Percentiles rank a stretch among this genome's conserved stretches.
phyloP scores from a whole-genome alignment of 2,888 invertebrate species.

The Thumatha senex region DNA sequence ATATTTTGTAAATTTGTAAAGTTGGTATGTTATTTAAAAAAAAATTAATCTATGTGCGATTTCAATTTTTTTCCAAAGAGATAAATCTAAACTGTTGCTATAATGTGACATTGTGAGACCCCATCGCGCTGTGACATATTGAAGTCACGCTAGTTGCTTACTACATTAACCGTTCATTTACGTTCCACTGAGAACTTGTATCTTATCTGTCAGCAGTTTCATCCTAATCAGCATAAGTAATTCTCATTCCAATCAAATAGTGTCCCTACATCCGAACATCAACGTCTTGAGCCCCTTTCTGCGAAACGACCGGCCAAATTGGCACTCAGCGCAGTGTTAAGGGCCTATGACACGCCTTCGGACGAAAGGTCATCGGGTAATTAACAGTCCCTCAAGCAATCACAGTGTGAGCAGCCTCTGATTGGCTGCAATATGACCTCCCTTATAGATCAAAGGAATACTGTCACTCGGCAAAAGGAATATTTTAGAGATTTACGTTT shows the following conservation, averaged over 20 bases:
- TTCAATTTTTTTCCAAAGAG: too few species aligned
- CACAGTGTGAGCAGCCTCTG: constrained; percentile 65
- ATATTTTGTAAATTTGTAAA: too few species aligned
- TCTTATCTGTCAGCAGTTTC: constrained; percentile 9
- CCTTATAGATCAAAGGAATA: constrained; percentile 68
- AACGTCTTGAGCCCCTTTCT: constrained; percentile 40
- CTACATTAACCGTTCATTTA: background rate
- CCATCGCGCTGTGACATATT: too few species aligned
- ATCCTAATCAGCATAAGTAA: constrained; percentile 29
- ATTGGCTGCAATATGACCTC: constrained; percentile 66
- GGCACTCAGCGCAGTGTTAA: constrained; percentile 66
- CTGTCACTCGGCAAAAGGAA: constrained; percentile 75
- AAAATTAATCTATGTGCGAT: too few species aligned
- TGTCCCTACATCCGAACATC: constrained; percentile 25
- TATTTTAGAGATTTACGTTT: constrained; percentile 65
- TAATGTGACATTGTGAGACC: too few species aligned
- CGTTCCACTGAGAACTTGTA: background rate
- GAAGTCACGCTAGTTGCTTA: too few species aligned
- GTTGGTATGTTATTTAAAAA: too few species aligned
- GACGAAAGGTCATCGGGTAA: constrained; percentile 75
- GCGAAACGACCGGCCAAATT: constrained; percentile 56
- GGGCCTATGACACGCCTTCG: constrained; percentile 61
- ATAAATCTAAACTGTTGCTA: too few species aligned
- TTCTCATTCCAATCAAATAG: constrained; percentile 41
- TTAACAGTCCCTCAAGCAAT: constrained; percentile 80